Percentiles rank a stretch among this genome's conserved stretches.
These are phyloP conservation scores for Pangasianodon hypophthalmus DNA, from an alignment of 2,113 vertebrate genomes.

Conservation along the genomic window DNA sequence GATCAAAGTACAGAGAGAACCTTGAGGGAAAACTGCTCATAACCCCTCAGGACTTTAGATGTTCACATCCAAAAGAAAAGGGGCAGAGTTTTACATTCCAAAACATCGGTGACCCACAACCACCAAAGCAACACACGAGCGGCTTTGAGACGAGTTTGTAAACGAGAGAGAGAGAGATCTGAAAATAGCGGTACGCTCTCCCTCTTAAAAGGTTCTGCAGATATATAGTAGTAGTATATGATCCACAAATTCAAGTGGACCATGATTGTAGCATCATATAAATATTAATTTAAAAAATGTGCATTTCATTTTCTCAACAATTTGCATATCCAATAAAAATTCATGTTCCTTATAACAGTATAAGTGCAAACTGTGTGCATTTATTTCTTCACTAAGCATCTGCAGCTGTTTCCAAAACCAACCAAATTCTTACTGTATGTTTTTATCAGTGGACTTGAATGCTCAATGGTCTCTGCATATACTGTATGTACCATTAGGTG, in stretches of 20 bases:
- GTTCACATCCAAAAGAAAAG: background rate
- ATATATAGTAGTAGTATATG: background rate
- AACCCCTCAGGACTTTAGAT: background rate
- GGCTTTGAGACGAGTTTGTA: background rate
- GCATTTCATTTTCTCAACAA: too few relatives aligned
- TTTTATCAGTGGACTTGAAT: background rate
- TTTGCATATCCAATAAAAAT: background rate
- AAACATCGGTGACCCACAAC: background rate
- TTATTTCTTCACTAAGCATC: background rate
- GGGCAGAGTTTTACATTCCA: background rate
- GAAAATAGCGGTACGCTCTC: background rate
- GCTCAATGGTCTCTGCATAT: background rate
- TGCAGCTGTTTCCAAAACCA: background rate
- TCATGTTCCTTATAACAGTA: background rate
- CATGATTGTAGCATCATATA: background rate
- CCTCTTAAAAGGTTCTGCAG: background rate
- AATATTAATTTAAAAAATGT: background rate
- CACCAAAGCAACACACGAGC: background rate
- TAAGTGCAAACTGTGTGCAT: background rate
- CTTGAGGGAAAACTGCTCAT: background rate
- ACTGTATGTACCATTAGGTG: background rate
- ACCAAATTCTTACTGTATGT: background rate
- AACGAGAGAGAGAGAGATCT: background rate
- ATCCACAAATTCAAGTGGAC: background rate
- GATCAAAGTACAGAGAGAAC: slow-evolving; percentile 8